A percentile compares a stretch with the other conserved stretches of the same genome.
Conservation (phyloP, 2,797 vertebrate genomes). For the Monodelphis domestica region DNA sequence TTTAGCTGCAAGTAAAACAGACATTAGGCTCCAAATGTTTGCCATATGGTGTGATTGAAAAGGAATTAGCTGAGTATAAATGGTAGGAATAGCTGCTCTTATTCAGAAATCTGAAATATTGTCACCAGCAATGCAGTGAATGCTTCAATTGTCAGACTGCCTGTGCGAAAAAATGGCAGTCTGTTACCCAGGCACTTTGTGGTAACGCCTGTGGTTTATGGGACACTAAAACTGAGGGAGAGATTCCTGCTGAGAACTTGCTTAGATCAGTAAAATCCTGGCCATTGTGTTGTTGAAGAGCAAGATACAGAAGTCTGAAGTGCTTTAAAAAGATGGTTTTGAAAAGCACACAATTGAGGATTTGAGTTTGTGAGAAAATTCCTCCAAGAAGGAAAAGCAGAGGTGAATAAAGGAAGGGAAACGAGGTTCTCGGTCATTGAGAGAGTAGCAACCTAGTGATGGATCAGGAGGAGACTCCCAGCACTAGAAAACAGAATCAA, state of each 20-base stretch:
- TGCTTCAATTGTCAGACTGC: slow-evolving; percentile 70
- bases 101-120: slow-evolving; percentile 78
- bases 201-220: slow-evolving; percentile 29
- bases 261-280: not conserved
- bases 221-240: slow-evolving; percentile 33
- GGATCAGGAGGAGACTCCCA: not conserved
- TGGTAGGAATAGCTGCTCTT: slow-evolving; percentile 81
- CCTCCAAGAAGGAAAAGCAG: not conserved
- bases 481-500: not conserved
- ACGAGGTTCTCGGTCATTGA: not conserved
- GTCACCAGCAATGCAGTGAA: slow-evolving; percentile 71
- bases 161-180: not conserved
- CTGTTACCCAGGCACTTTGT: not conserved
- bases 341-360: not conserved
- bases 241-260: slow-evolving; percentile 23
- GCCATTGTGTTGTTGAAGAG: not conserved
- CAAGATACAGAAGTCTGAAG: not conserved
- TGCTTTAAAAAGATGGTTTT: not conserved
- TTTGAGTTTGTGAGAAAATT: not conserved
- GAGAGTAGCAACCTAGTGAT: not conserved
- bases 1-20: slow-evolving; percentile 84
- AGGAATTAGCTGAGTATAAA: slow-evolving; percentile 81
- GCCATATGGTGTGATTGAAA: slow-evolving; percentile 81
- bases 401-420: not conserved
- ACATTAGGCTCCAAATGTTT: slow-evolving; percentile 84